These are phyloP conservation scores for Drosophila austrosaltans DNA, from an alignment of 2,888 invertebrate genomes.

Conservation along the genomic window DNA sequence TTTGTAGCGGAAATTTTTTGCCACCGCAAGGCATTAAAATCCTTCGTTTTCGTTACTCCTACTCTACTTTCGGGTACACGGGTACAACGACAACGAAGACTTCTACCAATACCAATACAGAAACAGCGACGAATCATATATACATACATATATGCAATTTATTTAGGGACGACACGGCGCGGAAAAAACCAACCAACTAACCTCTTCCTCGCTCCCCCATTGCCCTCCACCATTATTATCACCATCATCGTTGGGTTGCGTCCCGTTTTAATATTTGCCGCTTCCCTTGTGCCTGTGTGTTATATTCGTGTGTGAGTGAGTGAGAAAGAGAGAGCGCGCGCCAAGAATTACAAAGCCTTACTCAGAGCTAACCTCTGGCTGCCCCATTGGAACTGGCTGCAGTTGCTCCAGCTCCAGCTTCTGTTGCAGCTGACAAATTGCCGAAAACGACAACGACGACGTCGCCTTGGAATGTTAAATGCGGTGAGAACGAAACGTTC, in stretches of 20 bases:
- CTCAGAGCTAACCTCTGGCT: constrained; percentile 37
- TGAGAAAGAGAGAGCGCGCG: constrained; percentile 30
- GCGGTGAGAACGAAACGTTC: constrained; percentile 82
- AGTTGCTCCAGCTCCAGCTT: constrained; percentile 20
- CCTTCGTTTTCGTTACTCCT: constrained; percentile 57
- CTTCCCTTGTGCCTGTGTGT: constrained; percentile 28
- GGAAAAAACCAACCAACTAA: constrained; percentile 70
- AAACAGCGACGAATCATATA: constrained; percentile 43
- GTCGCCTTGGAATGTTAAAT: constrained; percentile 83
- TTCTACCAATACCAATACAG: constrained; percentile 56
- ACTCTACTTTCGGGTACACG: constrained; percentile 39
- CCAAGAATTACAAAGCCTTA: constrained; percentile 12
- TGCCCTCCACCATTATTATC: constrained; percentile 48
- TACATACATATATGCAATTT: constrained; percentile 55
- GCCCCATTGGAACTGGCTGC: constrained; percentile 35
- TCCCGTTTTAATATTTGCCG: constrained; percentile 33
- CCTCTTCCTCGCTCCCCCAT: constrained; percentile 54
- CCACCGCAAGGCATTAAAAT: constrained; percentile 54
- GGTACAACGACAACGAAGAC: constrained; percentile 54
- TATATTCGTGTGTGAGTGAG: constrained; percentile 43
- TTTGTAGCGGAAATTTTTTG: constrained; percentile 41
- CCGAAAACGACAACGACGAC: constrained; percentile 54
- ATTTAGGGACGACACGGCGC: constrained; percentile 72
- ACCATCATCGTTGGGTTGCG: constrained; percentile 26
- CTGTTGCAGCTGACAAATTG: constrained; percentile 28